Evolutionary conservation across 2,113 vertebrate genomes (phyloP).

Genomic region (Entelurus aequoreus): DNA sequence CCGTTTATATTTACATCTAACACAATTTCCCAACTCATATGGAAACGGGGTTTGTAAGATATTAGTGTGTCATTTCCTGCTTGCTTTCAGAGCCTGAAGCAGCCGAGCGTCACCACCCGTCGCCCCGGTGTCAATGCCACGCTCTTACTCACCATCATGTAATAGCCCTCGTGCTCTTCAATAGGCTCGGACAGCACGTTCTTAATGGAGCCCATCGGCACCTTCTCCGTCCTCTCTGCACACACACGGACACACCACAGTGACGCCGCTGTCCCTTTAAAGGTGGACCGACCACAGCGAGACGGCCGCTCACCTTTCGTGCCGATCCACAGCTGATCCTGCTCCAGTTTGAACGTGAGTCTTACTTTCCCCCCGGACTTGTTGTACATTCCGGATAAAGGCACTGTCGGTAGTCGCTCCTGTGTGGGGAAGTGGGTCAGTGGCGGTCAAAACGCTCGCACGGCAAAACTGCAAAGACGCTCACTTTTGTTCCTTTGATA

Average conservation of each 20-base stretch:
- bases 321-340: conserved; percentile 98
- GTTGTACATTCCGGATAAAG: conserved; percentile 96
- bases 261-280: neutral
- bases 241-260: conserved; percentile 12
- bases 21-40: too few species aligned
- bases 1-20: too few species aligned
- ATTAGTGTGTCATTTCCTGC: conserved; percentile 23
- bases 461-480: conserved; percentile 23
- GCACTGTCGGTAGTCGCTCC: conserved; percentile 96
- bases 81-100: conserved; percentile 17
- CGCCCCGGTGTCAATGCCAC: neutral
- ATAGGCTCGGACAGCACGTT: conserved; percentile 97
- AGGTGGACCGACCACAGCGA: neutral
- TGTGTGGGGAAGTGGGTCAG: conserved; percentile 45
- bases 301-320: conserved; percentile 85
- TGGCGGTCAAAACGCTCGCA: too few species aligned
- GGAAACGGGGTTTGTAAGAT: neutral
- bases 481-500: conserved; percentile 91
- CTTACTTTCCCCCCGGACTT: conserved; percentile 97
- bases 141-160: conserved; percentile 87
- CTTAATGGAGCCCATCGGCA: conserved; percentile 99
- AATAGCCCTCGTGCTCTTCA: conserved; percentile 95
- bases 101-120: neutral
- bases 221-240: conserved; percentile 96
- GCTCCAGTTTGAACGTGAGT: conserved; percentile 97